Percentiles rank a stretch among this genome's conserved stretches.
phyloP scores from a whole-genome alignment of 2,797 vertebrate species.

The Atherinosoma microstoma region DNA sequence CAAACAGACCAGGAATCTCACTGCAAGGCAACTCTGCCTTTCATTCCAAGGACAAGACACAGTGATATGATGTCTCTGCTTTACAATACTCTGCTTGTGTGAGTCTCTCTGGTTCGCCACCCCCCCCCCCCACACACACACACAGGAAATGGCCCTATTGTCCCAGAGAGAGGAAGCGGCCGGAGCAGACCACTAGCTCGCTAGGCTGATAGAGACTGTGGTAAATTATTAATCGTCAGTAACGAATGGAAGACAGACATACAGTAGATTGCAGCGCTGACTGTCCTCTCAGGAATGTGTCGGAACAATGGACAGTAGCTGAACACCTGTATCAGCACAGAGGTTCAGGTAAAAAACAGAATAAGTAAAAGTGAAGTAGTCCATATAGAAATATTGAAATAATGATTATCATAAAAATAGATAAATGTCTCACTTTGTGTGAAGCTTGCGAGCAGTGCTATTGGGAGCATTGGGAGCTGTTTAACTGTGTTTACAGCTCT shows the following conservation, averaged over 20 bases:
- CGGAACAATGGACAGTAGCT: constrained; percentile 47
- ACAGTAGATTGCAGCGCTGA: constrained; percentile 15
- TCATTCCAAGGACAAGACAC: constrained; percentile 42
- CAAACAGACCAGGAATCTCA: constrained; percentile 51
- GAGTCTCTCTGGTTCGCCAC: constrained; percentile 17
- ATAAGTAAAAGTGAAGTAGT: too few relatives aligned
- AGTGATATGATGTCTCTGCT: constrained; percentile 63
- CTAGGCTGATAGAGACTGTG: constrained; percentile 57
- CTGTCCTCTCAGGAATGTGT: constrained; percentile 35
- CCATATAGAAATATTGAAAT: not conserved
- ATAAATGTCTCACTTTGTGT: not conserved
- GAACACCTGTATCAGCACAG: constrained; percentile 19
- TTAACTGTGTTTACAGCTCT: not conserved
- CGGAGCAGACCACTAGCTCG: constrained; percentile 55
- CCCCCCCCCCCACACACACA: too few relatives aligned
- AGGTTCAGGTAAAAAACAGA: too few relatives aligned
- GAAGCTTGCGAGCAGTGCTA: not conserved
- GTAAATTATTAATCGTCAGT: constrained; percentile 78
- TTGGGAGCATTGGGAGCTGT: not conserved
- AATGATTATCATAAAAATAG: not conserved
- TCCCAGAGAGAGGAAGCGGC: constrained; percentile 78
- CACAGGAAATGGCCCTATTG: constrained; percentile 79
- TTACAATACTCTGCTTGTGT: constrained; percentile 70
- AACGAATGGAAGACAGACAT: constrained; percentile 56
- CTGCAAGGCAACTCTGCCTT: constrained; percentile 34